A percentile compares a stretch with the other conserved stretches of the same genome.
Evolutionary conservation across 2,113 vertebrate genomes (phyloP).

Genomic region (Helogale parvula): DNA sequence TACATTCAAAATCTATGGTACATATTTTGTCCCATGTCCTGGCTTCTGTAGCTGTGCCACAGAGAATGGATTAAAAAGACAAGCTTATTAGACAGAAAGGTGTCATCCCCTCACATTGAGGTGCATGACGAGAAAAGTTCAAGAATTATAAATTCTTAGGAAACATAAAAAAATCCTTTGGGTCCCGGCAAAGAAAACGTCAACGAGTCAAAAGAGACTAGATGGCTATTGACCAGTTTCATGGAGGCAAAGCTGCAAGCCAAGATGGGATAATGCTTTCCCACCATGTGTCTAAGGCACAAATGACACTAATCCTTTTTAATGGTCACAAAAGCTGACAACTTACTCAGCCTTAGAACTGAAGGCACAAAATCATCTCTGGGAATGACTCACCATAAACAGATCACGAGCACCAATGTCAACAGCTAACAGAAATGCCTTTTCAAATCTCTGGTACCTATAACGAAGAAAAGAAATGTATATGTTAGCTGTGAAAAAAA

Average conservation of each 20-base stretch:
- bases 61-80: slow-evolving; percentile 89
- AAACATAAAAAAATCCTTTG: slow-evolving; percentile 78
- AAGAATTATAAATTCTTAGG: slow-evolving; percentile 78
- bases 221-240: slow-evolving; percentile 72
- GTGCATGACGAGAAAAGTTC: slow-evolving; percentile 77
- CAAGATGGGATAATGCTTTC: slow-evolving; percentile 67
- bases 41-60: slow-evolving; percentile 85
- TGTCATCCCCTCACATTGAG: slow-evolving; percentile 70
- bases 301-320: slow-evolving; percentile 76
- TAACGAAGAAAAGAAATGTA: slow-evolving; percentile 56
- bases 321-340: slow-evolving; percentile 79
- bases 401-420: slow-evolving; percentile 95
- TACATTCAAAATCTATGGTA: slow-evolving; percentile 87
- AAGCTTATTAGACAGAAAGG: slow-evolving; percentile 87
- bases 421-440: slow-evolving; percentile 96
- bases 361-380: slow-evolving; percentile 62
- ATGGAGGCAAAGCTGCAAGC: slow-evolving; percentile 63
- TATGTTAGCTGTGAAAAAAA: slow-evolving; percentile 26
- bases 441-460: slow-evolving; percentile 96
- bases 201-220: slow-evolving; percentile 72
- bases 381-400: slow-evolving; percentile 95
- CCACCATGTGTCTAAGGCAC: slow-evolving; percentile 34
- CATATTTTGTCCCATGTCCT: slow-evolving; percentile 87
- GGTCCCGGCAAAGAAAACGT: slow-evolving; percentile 68
- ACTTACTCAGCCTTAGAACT: slow-evolving; percentile 68